Conservation (phyloP, 2,113 vertebrate species). For the Probosciger aterrimus region DNA sequence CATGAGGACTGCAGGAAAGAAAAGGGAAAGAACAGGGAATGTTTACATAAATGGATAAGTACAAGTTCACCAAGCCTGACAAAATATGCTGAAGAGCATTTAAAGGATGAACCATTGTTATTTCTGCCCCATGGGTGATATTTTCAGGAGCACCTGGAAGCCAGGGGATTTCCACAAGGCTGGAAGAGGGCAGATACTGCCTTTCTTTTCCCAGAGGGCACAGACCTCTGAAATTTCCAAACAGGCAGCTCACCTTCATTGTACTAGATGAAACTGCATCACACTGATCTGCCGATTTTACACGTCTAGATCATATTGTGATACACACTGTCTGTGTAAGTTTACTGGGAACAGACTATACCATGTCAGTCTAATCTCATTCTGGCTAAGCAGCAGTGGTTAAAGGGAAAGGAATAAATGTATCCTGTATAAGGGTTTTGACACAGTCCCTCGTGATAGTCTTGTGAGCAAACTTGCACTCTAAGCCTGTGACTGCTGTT, state of each 20-base stretch:
- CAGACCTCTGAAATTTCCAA: background rate
- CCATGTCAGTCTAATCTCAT: background rate
- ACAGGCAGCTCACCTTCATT: background rate
- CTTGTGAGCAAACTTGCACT: background rate
- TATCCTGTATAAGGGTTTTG: background rate
- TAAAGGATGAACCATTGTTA: background rate
- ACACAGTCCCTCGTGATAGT: background rate
- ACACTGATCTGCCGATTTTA: background rate
- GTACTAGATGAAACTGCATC: background rate
- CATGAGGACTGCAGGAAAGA: background rate
- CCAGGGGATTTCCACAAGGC: background rate
- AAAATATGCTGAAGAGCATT: background rate
- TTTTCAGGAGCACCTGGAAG: background rate
- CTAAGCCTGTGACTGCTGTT: background rate
- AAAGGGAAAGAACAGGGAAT: background rate
- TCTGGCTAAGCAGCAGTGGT: background rate
- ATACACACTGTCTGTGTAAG: background rate
- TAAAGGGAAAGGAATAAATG: background rate
- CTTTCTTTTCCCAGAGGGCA: background rate
- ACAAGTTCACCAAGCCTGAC: background rate
- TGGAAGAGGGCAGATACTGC: background rate
- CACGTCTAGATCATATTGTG: background rate
- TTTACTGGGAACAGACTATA: background rate
- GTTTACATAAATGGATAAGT: background rate
- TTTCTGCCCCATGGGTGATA: background rate